Conservation (phyloP, 2,888 invertebrate species). For the Tenthredo notha region DNA sequence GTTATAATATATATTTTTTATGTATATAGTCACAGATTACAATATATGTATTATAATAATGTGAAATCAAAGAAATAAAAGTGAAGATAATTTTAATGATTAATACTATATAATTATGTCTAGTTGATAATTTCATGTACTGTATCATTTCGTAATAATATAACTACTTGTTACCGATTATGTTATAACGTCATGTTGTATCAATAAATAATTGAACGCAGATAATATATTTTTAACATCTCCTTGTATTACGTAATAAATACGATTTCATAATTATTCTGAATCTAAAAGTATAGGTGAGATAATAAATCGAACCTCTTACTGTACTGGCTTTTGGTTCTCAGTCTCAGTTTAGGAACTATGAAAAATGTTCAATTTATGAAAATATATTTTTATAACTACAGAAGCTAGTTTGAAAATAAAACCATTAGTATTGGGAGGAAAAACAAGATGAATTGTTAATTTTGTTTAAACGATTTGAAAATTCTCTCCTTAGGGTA, state of each 20-base stretch:
- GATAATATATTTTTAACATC: neutral
- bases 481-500: neutral
- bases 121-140: neutral
- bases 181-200: neutral
- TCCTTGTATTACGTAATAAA: neutral
- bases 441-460: neutral
- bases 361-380: too few relatives aligned
- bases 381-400: too few relatives aligned
- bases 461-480: neutral
- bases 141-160: conserved; percentile 18
- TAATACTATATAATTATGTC: neutral
- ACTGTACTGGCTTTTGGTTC: neutral
- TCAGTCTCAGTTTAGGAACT: too few relatives aligned
- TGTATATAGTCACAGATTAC: conserved; percentile 36
- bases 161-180: neutral
- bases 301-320: neutral
- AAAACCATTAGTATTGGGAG: neutral
- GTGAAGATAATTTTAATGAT: conserved; percentile 20
- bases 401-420: too few relatives aligned
- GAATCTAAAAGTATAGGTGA: neutral
- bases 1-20: conserved; percentile 45
- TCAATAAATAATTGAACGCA: conserved; percentile 16
- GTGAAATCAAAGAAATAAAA: conserved; percentile 39
- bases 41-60: conserved; percentile 28
- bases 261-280: neutral